Base-by-base conservation (phyloP, 2,113 vertebrate genomes). In the Prolemur simus region DNA sequence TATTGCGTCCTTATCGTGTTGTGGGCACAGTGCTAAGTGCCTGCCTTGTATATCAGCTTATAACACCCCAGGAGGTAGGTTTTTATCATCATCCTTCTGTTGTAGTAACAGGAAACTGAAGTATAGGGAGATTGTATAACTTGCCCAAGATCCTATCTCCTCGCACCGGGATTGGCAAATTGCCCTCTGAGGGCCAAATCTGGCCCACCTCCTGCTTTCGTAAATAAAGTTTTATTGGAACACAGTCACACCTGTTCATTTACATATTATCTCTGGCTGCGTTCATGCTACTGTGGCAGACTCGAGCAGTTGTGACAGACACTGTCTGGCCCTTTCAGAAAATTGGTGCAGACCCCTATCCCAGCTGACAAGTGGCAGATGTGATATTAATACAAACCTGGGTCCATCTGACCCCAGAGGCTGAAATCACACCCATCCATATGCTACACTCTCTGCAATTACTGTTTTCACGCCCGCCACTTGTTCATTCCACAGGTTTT, bases 211-310 rank as follows among this genome's bases (percentile, higher is more conserved):
- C 47, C 10, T 88, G 73, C 39, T 64, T 87, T 58, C 88, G 45
- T 95, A 78, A 88, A 91, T 97, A 58, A 94, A 95, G 63, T 73
- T 95, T 85, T 91, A 81, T 89, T 39, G 66, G 49, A 77, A 93
- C 21, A 20, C 13, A 20, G 39, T 23, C 42, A 34, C 3, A 17
- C 5, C 9, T 34, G 1, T n/a, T 82, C 66, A 34, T 23, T 1
- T 15, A 25, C 21, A 3, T 34, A 17, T 17, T 3, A 5, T 37
- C 39, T 37, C 0, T 63, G 64, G 12, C 10, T 32, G 39, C 5
- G 25, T 54, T 94, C 76, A 23, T 8, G 23, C n/a, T n/a, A 6
- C 37, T 14, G 1, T 8, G 15, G 54, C 54, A 69, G 58, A 39
- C 18, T n/a, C 27, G 47, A 63, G 23, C 23, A 18, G 13, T 47